Base-by-base conservation (phyloP, 2,888 invertebrate genomes). In the Tribolium freemani region DNA sequence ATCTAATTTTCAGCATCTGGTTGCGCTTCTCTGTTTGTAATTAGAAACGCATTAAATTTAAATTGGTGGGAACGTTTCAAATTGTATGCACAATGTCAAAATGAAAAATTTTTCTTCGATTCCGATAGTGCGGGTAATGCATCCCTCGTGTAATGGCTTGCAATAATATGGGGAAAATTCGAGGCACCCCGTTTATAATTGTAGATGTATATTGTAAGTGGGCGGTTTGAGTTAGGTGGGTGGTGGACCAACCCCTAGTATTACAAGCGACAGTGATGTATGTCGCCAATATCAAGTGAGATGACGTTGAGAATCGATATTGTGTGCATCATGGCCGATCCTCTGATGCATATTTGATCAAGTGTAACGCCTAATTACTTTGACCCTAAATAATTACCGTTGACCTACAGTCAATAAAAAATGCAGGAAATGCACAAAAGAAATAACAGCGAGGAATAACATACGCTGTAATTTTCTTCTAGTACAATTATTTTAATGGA, bases 211-310 rank as follows among this genome's bases (percentile, higher is more conserved):
- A 48, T 67, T 61, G 56, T 71, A 38, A 26, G 71, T 44, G 54
- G 72, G 66, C 38, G 60, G 44, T 71, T 57, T 69, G 67, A 68
- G 67, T 64, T 50, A 63, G 31, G 45, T 76, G 78, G 77, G 78
- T 76, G 79, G 76, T 66, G 60, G 58, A 68, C 78, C 76, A 77
- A 63, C 79, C 81, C 80, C 73, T 67, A 54, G 75, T 78, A 80
- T 78, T 79, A 79, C 76, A 73, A 77, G 76, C 80, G 82, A 83
- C 81, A 81, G 78, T 83, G 83, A 84, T 83, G 81, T 82, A 83
- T 83, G 83, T 82, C 78, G 82, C 81, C 82, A 82, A 83, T 84
- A 83, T 84, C 80, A 79, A 79, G 78, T 77, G 76, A 78, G 82
- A 83, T 81, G 83, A 81, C 81, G 80, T 78, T 78, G 75, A 73